Evolutionary conservation across 2,797 vertebrate species (phyloP), one percentile per base, ranked within the genome.

Genomic region (Onychomys torridus): DNA sequence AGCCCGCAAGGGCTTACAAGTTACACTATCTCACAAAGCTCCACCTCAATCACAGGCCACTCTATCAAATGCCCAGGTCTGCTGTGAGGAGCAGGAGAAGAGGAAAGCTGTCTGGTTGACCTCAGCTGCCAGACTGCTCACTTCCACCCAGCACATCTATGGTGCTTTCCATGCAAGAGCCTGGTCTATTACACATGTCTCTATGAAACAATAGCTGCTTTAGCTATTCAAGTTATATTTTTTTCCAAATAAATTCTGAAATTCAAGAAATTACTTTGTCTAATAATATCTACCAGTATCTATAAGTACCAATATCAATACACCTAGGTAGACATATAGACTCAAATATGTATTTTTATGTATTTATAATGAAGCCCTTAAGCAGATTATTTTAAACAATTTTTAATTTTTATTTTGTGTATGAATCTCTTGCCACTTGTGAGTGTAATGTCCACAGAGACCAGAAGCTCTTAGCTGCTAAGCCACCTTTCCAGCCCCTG

Each of bases 171-270:
- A 69, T 37, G 88, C 29, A 91, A 82, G 14, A 82, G 52, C 43
- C 57, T 65, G 43, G 61, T 34, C 81, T 86, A 86, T 29, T 25
- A 96, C 29, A 91, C 4, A 40, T 73, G 88, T 90, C 46, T 93
- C 34, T 87, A 52, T 87, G 69, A 92, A 92, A 93, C 52, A 69
- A 89, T 0, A 90, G n/a, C 16, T 90, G 92, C 92, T 75, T 34
- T 81, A 52, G 46, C 21, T 43, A 85, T 85, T 67, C 63, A 23
- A 84, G 57, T 49, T 75, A 88, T 12, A n/a, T 29, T 55, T 67
- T 95, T 95, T 49, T 14, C 32, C 61, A 83, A 93, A 92, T 90
- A 67, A 78, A 89, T 71, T 91, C 75, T 89, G 11, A 65, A 93
- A 91, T 90, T 79, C 49, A 91, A 77, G 40, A 49, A 46, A 40